Evolutionary conservation across 2,113 vertebrate genomes (phyloP).

Genomic region (Macroglossus sobrinus): DNA sequence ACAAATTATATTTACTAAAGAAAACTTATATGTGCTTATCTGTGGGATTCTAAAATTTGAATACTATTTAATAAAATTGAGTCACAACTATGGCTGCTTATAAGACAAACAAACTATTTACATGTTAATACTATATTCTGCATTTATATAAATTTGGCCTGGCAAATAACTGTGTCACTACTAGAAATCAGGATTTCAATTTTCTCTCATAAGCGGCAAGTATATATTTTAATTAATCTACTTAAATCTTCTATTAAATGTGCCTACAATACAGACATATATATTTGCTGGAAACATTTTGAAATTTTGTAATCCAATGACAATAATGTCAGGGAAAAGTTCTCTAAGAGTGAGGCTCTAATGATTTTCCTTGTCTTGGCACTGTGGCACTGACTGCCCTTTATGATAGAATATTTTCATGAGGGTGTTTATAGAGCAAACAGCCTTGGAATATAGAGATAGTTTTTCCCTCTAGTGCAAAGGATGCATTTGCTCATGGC

Average conservation of each 20-base stretch:
- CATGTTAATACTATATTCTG: neutral
- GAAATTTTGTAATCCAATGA: neutral
- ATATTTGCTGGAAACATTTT: neutral
- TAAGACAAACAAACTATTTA: neutral
- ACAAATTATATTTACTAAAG: neutral
- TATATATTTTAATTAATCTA: neutral
- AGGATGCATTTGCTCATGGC: neutral
- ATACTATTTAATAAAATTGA: neutral
- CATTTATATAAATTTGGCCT: neutral
- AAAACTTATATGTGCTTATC: neutral
- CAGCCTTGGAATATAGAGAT: neutral
- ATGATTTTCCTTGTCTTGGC: neutral
- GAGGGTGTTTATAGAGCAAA: neutral
- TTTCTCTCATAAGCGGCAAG: neutral
- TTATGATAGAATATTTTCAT: neutral
- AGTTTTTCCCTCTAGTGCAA: neutral
- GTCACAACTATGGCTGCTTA: neutral
- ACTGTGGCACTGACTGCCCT: neutral
- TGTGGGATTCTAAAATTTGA: neutral
- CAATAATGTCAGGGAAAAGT: neutral
- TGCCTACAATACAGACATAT: neutral
- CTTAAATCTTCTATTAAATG: neutral
- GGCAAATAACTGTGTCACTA: neutral
- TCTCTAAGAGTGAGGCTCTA: neutral
- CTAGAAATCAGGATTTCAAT: neutral